These are phyloP conservation scores for Mystacornis crossleyi DNA, from an alignment of 2,113 vertebrate species.

Conservation along the genomic window DNA sequence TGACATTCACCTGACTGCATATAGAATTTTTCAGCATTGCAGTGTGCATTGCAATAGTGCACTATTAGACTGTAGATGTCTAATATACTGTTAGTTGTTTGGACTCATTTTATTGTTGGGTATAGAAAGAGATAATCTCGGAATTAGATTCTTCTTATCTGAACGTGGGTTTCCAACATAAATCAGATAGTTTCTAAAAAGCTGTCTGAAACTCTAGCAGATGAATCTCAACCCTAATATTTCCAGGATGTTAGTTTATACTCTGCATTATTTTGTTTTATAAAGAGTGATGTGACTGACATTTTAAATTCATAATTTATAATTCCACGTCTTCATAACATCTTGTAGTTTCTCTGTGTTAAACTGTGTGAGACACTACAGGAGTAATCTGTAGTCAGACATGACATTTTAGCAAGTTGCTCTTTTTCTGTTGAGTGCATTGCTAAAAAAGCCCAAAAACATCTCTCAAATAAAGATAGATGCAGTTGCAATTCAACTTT, in stretches of 20 bases:
- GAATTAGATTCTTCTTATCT: background rate
- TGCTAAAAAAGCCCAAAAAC: background rate
- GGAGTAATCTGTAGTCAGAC: background rate
- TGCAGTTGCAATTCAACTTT: background rate
- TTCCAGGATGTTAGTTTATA: background rate
- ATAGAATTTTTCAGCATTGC: background rate
- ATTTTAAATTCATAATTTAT: background rate
- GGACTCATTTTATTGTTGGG: background rate
- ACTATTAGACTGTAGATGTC: background rate
- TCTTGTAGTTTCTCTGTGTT: background rate
- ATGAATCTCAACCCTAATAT: background rate
- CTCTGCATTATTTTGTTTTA: background rate
- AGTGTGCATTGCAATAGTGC: background rate
- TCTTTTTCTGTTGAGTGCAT: background rate
- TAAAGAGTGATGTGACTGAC: background rate
- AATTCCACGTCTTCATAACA: background rate
- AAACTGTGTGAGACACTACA: background rate
- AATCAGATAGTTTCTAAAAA: background rate
- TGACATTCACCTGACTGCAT: background rate
- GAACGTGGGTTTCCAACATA: background rate
- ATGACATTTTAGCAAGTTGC: background rate
- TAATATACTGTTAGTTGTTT: background rate
- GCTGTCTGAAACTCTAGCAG: background rate
- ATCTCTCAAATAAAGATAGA: background rate
- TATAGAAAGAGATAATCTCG: background rate